Percentiles rank a stretch among this genome's conserved stretches.
Evolutionary conservation across 30 jellyfish, hydroid and myxozoan genomes (phyloP).

Genomic region (Hydractinia symbiolongicarpus): DNA sequence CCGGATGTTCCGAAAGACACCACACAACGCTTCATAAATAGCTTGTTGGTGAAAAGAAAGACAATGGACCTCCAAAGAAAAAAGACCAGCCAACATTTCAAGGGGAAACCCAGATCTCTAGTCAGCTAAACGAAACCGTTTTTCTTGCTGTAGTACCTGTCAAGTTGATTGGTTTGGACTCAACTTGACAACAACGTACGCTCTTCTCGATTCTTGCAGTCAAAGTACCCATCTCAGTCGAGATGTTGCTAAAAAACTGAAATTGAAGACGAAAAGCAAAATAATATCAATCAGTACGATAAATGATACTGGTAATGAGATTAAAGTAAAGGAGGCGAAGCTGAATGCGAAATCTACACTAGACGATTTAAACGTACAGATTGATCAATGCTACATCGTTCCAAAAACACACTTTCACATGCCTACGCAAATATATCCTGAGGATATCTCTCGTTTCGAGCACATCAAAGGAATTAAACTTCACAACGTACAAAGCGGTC

Average conservation of each 20-base stretch:
- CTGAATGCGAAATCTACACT: background rate
- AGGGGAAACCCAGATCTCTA: constrained; percentile 8
- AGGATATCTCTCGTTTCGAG: background rate
- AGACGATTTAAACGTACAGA: background rate
- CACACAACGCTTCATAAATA: constrained; percentile 6
- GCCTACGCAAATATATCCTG: background rate
- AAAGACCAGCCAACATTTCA: background rate
- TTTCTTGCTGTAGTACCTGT: constrained; percentile 13
- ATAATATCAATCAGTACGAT: constrained; percentile 5
- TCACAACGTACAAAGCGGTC: background rate
- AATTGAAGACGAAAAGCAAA: background rate
- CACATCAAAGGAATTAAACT: constrained; percentile 6
- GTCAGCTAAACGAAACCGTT: background rate
- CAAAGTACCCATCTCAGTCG: background rate
- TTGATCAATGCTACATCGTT: background rate
- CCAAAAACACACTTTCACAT: background rate
- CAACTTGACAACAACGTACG: background rate
- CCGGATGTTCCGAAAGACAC: background rate
- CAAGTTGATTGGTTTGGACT: background rate
- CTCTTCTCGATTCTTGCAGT: constrained; percentile 3
- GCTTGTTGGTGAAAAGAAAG: background rate
- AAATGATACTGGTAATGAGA: background rate
- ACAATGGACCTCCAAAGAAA: background rate
- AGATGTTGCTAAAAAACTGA: background rate
- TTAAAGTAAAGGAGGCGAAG: background rate